Evolutionary conservation across 2,888 invertebrate genomes (phyloP), one percentile per base, ranked within the genome.

Genomic region (Ectemnius continuus): DNA sequence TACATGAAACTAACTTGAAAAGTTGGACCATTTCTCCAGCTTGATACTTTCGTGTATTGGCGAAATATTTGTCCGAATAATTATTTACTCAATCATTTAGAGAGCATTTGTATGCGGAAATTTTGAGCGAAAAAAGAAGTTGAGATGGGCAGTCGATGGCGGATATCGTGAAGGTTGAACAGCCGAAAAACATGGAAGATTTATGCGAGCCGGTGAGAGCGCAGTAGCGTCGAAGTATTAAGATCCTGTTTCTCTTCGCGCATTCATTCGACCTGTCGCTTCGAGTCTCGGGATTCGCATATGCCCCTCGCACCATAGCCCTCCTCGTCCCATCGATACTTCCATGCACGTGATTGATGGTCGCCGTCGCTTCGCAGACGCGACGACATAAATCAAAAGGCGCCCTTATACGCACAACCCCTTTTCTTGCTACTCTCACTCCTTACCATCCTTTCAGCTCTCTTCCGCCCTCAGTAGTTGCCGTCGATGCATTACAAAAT

Each of bases 371-470:
- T 74, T 75, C 78, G 65, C 81, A 80, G 84, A 78, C 79, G 80
- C 82, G 85, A 81, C 82, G 83, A 85, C 84, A 85, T 86, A 85
- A 87, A 86, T 87, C 87, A 87, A 85, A 85, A 78, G 77, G 61
- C 75, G 52, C 72, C 76, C 75, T 76, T 80, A 69, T 58, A 63
- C 63, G 62, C 36, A 52, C 61, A 36, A 75, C 73, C 74, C 71
- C 75, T 74, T 79, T 77, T 77, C 79, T 81, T 81, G 57, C 58
- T 73, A 67, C 18, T 13, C 16, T 14, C 47, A 28, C 61, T 18
- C 36, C 36, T 52, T 60, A 36, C 36, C 36, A 36, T 45, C 14
- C 46, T 36, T 18, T 2, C 61, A 26, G 36, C 26, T 52, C 57
- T 14, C 11, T 47, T 23, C 36, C 47, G 5, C 47, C 61, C 67